Evolutionary conservation across 2,113 vertebrate genomes (phyloP).

Genomic region (Mormyrus iriodes): DNA sequence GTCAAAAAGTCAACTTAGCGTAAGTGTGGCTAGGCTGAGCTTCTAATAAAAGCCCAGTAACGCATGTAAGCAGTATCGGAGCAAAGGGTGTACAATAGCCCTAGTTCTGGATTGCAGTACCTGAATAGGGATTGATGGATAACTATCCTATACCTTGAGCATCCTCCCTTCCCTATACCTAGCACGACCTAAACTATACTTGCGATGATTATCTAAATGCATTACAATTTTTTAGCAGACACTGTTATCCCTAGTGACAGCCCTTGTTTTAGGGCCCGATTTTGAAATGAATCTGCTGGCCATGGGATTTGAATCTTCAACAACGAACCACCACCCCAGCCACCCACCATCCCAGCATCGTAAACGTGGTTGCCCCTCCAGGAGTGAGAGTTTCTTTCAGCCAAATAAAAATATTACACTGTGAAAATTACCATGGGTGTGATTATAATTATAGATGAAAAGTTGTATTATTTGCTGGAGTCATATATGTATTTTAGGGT

Average conservation of each 20-base stretch:
- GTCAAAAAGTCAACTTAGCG: not conserved
- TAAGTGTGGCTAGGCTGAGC: too few species aligned
- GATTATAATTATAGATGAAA: not conserved
- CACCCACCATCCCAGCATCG: not conserved
- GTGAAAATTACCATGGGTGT: not conserved
- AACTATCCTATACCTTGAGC: not conserved
- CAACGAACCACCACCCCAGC: too few species aligned
- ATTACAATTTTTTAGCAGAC: not conserved
- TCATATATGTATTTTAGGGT: not conserved
- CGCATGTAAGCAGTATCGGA: not conserved
- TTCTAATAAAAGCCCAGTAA: not conserved
- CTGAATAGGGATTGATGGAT: not conserved
- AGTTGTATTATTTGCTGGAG: not conserved
- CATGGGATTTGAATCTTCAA: too few species aligned
- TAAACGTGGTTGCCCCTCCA: not conserved
- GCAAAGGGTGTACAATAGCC: not conserved
- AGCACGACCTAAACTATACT: not conserved
- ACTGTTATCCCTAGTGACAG: not conserved
- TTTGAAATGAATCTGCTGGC: not conserved
- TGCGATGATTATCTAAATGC: not conserved
- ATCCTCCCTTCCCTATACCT: not conserved
- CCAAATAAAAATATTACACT: not conserved
- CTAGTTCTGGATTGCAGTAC: not conserved
- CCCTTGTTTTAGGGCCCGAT: not conserved
- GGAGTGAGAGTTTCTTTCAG: not conserved